Evolutionary conservation across 1,140 invertebrate genomes (phyloP), one percentile per base, ranked within the genome.

Genomic region (Calycopis cecrops): DNA sequence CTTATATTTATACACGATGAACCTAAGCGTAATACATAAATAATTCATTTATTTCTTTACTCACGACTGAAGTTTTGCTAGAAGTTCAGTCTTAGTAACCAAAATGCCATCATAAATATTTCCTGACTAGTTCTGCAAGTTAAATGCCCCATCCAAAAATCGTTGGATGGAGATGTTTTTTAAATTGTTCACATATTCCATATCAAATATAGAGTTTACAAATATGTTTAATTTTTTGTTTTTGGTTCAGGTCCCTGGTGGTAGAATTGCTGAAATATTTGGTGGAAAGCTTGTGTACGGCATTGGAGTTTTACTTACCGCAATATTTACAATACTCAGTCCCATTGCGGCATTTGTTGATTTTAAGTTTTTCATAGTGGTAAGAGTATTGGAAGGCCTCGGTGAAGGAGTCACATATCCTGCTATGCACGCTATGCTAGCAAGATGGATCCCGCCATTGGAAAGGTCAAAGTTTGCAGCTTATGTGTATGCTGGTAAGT

Each of bases 341-440:
- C 94, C 93, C 21, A 91, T 91, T 58, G 92, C 94, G 0, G 94
- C 94, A 0, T 90, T 91, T 63, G 91, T 89, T 60, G 91, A 93
- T 63, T 90, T 93, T 57, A 87, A 90, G 57, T 89, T 93, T 51
- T 92, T 98, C 67, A 92, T 97, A 59, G 88, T 90, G 33, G 91
- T 96, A 2, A 87, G 97, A 62, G 90, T 97, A 11, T 75, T 97
- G 10, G 94, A 96, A 87, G 97, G 97, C 21, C 90, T 98, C 60
- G 94, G 92, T 17, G 96, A 97, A 90, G 94, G 94, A 35, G 94
- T 95, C 21, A 95, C 94, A 40, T 95, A 93, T 84, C 94, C 94
- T 40, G 92, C 94, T 0, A 94, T 95, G 92, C 93, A 94, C 75
- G 92, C 92, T 18, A 94, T 96, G 91, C 76, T 95, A 28, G 93